Evolutionary conservation across 2,888 invertebrate genomes (phyloP).

Genomic region (Mythimna albipuncta): DNA sequence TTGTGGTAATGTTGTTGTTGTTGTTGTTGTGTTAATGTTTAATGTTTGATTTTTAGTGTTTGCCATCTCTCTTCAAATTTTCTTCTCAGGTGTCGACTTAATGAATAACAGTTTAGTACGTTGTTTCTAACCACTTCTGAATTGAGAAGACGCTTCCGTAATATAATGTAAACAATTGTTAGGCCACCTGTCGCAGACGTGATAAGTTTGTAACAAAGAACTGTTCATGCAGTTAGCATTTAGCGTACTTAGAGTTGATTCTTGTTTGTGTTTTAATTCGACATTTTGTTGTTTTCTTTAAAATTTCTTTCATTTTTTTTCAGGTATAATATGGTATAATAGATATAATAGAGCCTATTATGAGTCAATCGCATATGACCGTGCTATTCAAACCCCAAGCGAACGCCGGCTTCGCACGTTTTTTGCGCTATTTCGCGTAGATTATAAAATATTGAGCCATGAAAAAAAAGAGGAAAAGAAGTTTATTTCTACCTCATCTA

Average conservation of each 20-base stretch:
- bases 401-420: too few relatives aligned
- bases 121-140: conserved; percentile 39
- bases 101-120: conserved; percentile 34
- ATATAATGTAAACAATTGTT: conserved; percentile 55
- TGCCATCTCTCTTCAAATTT: conserved; percentile 1
- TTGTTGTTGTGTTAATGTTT: too few relatives aligned
- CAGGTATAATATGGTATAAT: too few relatives aligned
- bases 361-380: too few relatives aligned
- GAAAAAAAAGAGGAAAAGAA: too few relatives aligned
- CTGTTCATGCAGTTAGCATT: conserved; percentile 61
- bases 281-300: background rate
- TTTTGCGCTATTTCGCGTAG: too few relatives aligned
- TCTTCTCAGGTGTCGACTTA: conserved; percentile 13
- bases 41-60: background rate
- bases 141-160: conserved; percentile 43
- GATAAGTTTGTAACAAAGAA: conserved; percentile 58
- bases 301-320: too few relatives aligned
- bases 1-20: too few relatives aligned
- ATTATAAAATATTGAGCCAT: too few relatives aligned
- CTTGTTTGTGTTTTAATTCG: conserved; percentile 21
- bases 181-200: conserved; percentile 37
- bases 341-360: too few relatives aligned
- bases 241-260: conserved; percentile 51
- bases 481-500: too few relatives aligned
- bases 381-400: too few relatives aligned